Percentiles rank a stretch among this genome's conserved stretches.
phyloP scores from a whole-genome alignment of 2,113 vertebrate genomes.

The Zosterops borbonicus region DNA sequence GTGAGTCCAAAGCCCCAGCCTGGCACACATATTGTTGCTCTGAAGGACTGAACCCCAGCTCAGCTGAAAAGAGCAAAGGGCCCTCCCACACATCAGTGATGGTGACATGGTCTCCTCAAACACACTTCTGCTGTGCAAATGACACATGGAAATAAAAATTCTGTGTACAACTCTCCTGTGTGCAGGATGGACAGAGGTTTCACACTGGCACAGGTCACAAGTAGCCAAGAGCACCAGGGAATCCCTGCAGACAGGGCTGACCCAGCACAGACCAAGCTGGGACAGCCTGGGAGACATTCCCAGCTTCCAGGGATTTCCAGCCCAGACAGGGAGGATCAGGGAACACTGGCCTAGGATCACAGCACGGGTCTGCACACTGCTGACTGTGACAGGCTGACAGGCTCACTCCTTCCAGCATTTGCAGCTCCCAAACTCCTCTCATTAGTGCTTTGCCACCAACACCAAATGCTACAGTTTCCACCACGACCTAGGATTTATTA shows the following conservation, averaged over 20 bases:
- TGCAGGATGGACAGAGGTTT: accelerated
- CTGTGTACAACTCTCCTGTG: not conserved
- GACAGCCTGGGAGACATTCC: not conserved
- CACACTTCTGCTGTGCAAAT: not conserved
- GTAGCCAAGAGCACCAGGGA: not conserved
- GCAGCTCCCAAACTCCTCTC: not conserved
- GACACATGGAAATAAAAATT: not conserved
- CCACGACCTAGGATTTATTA: not conserved
- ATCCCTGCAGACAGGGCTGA: not conserved
- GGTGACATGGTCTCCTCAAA: not conserved
- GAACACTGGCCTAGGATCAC: not conserved
- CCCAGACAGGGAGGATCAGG: not conserved
- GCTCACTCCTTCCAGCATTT: not conserved
- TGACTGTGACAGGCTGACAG: not conserved
- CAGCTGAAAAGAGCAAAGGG: not conserved
- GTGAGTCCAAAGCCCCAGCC: not conserved
- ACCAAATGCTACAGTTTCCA: not conserved
- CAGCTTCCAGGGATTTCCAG: not conserved
- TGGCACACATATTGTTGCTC: not conserved
- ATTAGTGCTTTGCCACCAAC: not conserved
- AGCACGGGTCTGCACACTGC: accelerated
- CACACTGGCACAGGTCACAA: not conserved
- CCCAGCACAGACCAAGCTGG: not conserved
- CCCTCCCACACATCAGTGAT: not conserved
- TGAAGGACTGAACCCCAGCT: not conserved